Conservation (phyloP, 2,113 vertebrate species). For the Trichechus manatus region DNA sequence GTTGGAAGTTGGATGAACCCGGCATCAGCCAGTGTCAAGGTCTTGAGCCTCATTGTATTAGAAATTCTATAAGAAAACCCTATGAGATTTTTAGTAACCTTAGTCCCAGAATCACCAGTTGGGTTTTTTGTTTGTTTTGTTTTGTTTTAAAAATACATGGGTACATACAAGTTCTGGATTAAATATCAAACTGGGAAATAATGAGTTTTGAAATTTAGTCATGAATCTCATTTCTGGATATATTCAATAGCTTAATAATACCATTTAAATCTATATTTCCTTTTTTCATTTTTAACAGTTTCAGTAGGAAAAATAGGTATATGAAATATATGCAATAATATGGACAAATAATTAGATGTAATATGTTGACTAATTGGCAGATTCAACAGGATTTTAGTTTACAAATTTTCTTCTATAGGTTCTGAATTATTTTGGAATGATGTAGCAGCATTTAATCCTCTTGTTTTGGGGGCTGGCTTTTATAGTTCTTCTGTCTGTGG, state of each 20-base stretch:
- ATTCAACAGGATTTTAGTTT: slow-evolving; percentile 52
- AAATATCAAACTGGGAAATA: slow-evolving; percentile 56
- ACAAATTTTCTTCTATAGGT: not conserved
- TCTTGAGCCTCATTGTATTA: not conserved
- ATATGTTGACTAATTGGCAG: not conserved
- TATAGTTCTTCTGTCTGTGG: not conserved
- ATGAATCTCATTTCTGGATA: slow-evolving; percentile 50
- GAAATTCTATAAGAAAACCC: not conserved
- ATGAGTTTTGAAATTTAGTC: slow-evolving; percentile 39
- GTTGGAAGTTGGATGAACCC: slow-evolving; percentile 29
- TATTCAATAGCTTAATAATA: slow-evolving; percentile 39
- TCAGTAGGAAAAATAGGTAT: slow-evolving; percentile 32
- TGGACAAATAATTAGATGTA: not conserved
- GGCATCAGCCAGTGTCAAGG: not conserved
- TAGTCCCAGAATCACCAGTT: not conserved
- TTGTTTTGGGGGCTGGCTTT: slow-evolving; percentile 39
- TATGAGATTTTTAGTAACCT: not conserved
- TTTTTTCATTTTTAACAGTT: slow-evolving; percentile 65
- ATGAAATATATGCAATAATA: not conserved
- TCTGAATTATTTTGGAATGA: slow-evolving; percentile 59
- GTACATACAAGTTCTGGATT: slow-evolving; percentile 14
- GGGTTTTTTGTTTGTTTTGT: not conserved
- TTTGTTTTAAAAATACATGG: slow-evolving; percentile 46
- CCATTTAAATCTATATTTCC: slow-evolving; percentile 34
- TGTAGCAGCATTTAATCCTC: not conserved